Evolutionary conservation across 23 tunicate genomes (phyloP).

Genomic region (Aplidium turbinatum): DNA sequence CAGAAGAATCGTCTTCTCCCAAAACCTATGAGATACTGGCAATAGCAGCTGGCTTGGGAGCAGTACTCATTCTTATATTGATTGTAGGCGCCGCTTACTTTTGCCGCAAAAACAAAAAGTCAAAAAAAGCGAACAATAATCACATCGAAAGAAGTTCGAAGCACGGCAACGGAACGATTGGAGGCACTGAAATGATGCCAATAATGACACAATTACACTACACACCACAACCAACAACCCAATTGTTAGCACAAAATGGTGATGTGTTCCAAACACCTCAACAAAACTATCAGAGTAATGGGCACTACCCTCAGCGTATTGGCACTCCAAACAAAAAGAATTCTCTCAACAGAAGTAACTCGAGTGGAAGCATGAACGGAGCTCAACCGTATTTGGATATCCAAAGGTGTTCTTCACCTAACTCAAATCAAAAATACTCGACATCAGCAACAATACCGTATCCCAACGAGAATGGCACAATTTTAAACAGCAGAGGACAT

Average conservation of each 20-base stretch:
- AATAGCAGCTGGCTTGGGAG: no score
- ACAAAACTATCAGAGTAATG: neutral
- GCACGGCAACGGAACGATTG: neutral
- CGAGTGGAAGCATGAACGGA: conserved; percentile 62
- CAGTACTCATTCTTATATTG: no score
- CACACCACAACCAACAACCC: neutral
- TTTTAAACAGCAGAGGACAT: conserved; percentile 40
- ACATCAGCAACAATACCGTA: neutral
- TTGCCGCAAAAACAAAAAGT: neutral
- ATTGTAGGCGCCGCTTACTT: neutral
- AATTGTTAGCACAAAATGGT: conserved; percentile 24
- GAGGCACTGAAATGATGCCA: conserved; percentile 26
- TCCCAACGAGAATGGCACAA: conserved; percentile 11
- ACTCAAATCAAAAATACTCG: conserved; percentile 7
- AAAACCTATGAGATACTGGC: no score
- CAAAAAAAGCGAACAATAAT: neutral
- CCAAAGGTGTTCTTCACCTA: conserved; percentile 39
- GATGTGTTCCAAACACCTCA: conserved; percentile 9
- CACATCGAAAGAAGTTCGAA: neutral
- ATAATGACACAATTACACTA: conserved; percentile 14
- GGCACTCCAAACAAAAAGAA: conserved; percentile 56
- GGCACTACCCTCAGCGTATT: conserved; percentile 16
- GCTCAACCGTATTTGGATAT: conserved; percentile 26
- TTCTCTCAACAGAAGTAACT: conserved; percentile 57
- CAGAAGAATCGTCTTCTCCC: no score